Evolutionary conservation across 1,140 invertebrate species (phyloP).

Genomic region (Sinonovacula constricta): DNA sequence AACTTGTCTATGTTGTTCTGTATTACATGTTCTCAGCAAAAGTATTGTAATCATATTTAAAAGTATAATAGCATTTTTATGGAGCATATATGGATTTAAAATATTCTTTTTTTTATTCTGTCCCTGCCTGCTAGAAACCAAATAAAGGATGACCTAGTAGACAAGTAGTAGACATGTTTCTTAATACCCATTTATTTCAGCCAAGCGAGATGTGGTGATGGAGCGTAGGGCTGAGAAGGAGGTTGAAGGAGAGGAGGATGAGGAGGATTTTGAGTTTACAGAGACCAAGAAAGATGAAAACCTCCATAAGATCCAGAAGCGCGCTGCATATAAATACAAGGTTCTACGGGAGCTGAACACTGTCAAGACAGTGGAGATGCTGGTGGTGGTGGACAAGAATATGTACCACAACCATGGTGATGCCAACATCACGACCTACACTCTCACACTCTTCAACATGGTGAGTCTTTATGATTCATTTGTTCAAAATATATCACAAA

Average conservation of each 20-base stretch:
- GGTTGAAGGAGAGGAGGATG: not conserved
- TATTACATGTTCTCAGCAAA: too few species aligned
- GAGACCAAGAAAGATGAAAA: constrained; percentile 29
- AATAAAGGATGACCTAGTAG: too few species aligned
- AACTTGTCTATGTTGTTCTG: too few species aligned
- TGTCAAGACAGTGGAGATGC: constrained; percentile 68
- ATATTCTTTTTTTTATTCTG: too few species aligned
- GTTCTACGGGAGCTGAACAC: constrained; percentile 26
- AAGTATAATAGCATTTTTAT: too few species aligned
- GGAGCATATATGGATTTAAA: too few species aligned
- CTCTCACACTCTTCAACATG: constrained; percentile 76
- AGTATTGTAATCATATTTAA: too few species aligned
- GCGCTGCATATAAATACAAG: constrained; percentile 42
- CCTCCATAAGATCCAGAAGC: constrained; percentile 35
- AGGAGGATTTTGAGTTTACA: constrained; percentile 13
- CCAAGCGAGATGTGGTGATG: constrained; percentile 1
- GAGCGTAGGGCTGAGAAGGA: constrained; percentile 1
- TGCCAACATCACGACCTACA: constrained; percentile 75
- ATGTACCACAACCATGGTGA: constrained; percentile 73
- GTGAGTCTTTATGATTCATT: constrained; percentile 57
- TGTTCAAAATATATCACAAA: too few species aligned
- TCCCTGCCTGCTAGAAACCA: too few species aligned
- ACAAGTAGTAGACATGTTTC: too few species aligned
- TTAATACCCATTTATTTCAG: constrained; percentile 39
- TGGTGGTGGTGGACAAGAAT: constrained; percentile 72